A percentile compares a stretch with the other conserved stretches of the same genome.
Evolutionary conservation across 2,888 invertebrate species (phyloP).

Genomic region (Parasteatoda lunata): DNA sequence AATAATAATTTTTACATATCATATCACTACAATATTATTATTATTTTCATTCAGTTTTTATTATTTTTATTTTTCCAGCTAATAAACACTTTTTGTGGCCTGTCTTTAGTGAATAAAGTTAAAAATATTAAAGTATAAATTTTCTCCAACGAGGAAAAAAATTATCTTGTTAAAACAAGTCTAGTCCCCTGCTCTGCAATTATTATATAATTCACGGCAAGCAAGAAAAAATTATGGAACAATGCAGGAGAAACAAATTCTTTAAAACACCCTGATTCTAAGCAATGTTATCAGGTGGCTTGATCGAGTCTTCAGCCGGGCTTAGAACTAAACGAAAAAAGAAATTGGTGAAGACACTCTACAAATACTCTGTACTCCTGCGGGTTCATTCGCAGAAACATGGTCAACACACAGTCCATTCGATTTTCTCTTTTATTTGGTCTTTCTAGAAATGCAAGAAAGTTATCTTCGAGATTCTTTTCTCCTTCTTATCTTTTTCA

Average conservation of each 20-base stretch:
- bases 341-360: constrained; percentile 46
- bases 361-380: constrained; percentile 45
- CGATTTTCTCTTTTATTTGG: constrained; percentile 48
- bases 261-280: neutral
- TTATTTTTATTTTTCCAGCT: no score
- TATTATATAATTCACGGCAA: no score
- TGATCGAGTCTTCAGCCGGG: constrained; percentile 25
- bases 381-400: constrained; percentile 46
- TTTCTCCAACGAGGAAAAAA: no score
- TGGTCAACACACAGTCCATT: constrained; percentile 49
- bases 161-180: no score
- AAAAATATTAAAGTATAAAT: no score
- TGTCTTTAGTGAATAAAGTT: no score
- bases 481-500: neutral
- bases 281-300: constrained; percentile 45
- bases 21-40: no score
- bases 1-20: no score
- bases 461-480: neutral
- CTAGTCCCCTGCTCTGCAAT: no score
- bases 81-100: no score
- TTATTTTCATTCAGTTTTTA: no score
- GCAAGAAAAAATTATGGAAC: no score
- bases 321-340: constrained; percentile 19
- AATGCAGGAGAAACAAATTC: neutral
- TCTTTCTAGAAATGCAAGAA: neutral